A percentile compares a stretch with the other conserved stretches of the same genome.
Conservation (phyloP, 2,113 vertebrate genomes). For the Corythornis vintsioides region DNA sequence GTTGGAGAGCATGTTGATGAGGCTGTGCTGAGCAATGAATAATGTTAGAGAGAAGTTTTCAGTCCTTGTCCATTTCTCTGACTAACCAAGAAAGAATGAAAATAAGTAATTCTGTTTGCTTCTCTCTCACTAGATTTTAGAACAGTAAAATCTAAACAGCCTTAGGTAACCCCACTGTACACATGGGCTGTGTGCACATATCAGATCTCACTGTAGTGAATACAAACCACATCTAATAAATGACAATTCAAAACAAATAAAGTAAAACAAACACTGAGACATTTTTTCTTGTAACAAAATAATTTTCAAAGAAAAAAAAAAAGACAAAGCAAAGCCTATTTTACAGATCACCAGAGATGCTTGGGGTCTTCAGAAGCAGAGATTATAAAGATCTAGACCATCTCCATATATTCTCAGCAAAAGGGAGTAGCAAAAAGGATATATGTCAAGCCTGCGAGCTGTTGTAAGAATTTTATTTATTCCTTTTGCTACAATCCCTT, state of each 20-base stretch:
- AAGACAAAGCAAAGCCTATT: not conserved
- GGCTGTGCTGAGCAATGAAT: not conserved
- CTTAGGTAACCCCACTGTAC: not conserved
- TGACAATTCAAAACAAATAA: not conserved
- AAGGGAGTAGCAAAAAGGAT: not conserved
- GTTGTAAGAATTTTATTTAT: not conserved
- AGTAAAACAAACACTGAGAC: not conserved
- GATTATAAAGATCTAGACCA: not conserved
- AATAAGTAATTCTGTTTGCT: not conserved
- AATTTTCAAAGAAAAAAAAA: not conserved
- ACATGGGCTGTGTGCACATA: not conserved
- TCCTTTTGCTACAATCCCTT: not conserved
- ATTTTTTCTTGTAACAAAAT: not conserved
- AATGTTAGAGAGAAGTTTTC: not conserved
- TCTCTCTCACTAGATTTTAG: not conserved
- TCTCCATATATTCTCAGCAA: not conserved
- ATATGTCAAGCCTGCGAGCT: not conserved
- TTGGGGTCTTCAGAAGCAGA: not conserved
- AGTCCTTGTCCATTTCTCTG: not conserved
- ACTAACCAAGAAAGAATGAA: not conserved
- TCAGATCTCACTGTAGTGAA: not conserved
- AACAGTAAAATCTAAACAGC: not conserved
- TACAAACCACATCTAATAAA: not conserved
- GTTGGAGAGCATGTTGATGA: not conserved
- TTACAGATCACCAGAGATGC: not conserved